Conservation (phyloP, 2,888 invertebrate genomes). For the Alviniconcha strummeri region DNA sequence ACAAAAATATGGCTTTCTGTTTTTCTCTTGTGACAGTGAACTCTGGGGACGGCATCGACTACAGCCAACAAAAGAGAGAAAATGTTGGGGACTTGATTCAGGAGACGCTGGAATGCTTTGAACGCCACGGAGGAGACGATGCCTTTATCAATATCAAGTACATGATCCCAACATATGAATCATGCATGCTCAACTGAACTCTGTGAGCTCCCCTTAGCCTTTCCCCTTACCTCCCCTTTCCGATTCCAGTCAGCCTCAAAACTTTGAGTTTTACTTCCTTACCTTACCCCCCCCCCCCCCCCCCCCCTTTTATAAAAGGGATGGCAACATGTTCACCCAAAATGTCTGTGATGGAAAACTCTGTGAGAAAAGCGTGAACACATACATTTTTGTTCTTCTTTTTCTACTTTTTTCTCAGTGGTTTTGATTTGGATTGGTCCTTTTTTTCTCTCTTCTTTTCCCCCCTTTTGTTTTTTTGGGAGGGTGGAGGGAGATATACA, state of each 20-base stretch:
- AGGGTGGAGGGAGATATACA: no score
- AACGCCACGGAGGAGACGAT: conserved; percentile 94
- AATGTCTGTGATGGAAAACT: no score
- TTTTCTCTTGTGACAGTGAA: conserved; percentile 79
- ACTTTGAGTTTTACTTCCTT: background rate
- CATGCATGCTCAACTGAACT: conserved; percentile 77
- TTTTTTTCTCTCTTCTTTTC: no score
- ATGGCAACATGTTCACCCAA: no score
- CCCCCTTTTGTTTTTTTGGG: no score
- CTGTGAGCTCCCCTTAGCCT: background rate
- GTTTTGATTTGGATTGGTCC: no score
- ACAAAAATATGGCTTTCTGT: no score
- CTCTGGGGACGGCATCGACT: conserved; percentile 92
- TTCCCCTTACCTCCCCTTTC: background rate
- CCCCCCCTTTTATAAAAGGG: no score
- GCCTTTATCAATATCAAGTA: conserved; percentile 99
- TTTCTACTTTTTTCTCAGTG: no score
- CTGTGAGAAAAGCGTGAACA: no score
- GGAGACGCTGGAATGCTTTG: conserved; percentile 92
- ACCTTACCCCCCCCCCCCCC: no score
- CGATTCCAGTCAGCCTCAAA: background rate
- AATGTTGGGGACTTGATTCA: conserved; percentile 93
- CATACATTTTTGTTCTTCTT: no score
- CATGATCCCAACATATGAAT: conserved; percentile 97
- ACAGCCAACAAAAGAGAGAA: conserved; percentile 88